Evolutionary conservation across 2,888 invertebrate species (phyloP).

Genomic region (Sarcophaga subvicina): DNA sequence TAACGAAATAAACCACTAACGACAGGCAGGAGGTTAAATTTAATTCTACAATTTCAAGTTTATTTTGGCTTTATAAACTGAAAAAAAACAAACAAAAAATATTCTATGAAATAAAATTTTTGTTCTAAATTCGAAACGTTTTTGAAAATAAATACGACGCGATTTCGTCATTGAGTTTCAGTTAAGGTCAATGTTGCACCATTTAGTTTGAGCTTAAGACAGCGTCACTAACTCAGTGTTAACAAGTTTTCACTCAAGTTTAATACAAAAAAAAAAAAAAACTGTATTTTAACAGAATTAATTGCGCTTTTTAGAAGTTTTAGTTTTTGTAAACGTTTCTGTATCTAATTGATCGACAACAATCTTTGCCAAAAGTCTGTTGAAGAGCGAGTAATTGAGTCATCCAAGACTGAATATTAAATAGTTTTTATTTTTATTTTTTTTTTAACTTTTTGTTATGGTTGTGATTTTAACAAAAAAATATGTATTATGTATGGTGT

Average conservation of each 20-base stretch:
- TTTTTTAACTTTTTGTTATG: not conserved
- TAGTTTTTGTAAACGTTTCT: not conserved
- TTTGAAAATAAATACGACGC: conserved; percentile 33
- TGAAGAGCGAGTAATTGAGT: conserved; percentile 48
- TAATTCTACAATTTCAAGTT: conserved; percentile 58
- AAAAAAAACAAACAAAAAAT: conserved; percentile 6
- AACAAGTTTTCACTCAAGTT: conserved; percentile 64
- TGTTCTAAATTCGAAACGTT: conserved; percentile 65
- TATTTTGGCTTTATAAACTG: conserved; percentile 43
- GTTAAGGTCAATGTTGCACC: conserved; percentile 70
- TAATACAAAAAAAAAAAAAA: not conserved
- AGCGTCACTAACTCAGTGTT: conserved; percentile 67
- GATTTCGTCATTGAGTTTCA: conserved; percentile 66
- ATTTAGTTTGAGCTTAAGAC: conserved; percentile 61
- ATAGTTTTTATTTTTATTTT: not conserved
- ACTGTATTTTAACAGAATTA: too few species aligned
- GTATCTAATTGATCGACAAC: conserved; percentile 21
- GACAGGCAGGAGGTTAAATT: conserved; percentile 45
- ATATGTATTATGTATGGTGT: too few species aligned
- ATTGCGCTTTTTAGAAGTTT: too few species aligned
- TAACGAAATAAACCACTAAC: conserved; percentile 58
- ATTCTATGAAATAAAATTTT: conserved; percentile 15
- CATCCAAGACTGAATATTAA: conserved; percentile 32
- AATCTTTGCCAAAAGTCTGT: conserved; percentile 54
- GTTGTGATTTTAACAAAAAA: too few species aligned